A percentile compares a stretch with the other conserved stretches of the same genome.
These are phyloP conservation scores for Microctonus brassicae DNA, from an alignment of 2,888 invertebrate species.

Conservation along the genomic window DNA sequence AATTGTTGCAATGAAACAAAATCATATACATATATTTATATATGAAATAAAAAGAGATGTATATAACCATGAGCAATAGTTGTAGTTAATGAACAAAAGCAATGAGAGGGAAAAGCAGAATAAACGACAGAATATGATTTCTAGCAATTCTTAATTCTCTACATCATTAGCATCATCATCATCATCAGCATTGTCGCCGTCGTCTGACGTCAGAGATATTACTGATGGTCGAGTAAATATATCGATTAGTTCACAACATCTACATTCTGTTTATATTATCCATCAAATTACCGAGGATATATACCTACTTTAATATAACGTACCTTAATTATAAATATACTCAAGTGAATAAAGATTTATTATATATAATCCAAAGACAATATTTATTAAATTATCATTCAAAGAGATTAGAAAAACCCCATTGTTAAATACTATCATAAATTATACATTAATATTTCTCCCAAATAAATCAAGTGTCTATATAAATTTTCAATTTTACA, in stretches of 20 bases:
- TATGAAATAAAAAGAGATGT: neutral
- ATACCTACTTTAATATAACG: too few species aligned
- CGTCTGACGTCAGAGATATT: constrained; percentile 15
- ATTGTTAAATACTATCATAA: too few species aligned
- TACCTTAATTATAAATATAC: too few species aligned
- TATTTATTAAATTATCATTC: too few species aligned
- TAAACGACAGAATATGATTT: constrained; percentile 5
- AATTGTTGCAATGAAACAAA: constrained; percentile 10
- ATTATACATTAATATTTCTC: too few species aligned
- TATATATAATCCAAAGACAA: too few species aligned
- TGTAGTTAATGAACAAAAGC: neutral
- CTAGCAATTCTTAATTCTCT: neutral
- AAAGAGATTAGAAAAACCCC: too few species aligned
- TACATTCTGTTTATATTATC: neutral
- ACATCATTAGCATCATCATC: too few species aligned
- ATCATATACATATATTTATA: neutral
- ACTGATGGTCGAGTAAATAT: constrained; percentile 20
- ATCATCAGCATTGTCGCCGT: neutral
- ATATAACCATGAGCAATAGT: neutral
- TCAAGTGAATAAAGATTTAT: too few species aligned
- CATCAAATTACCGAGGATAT: neutral
- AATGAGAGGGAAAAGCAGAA: neutral
- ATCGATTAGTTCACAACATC: constrained; percentile 10
- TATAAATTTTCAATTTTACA: too few species aligned
- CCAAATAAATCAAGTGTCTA: too few species aligned